Percentiles rank a stretch among this genome's conserved stretches.
Evolutionary conservation across 2,888 invertebrate species (phyloP).

Genomic region (Hemaris fuciformis): DNA sequence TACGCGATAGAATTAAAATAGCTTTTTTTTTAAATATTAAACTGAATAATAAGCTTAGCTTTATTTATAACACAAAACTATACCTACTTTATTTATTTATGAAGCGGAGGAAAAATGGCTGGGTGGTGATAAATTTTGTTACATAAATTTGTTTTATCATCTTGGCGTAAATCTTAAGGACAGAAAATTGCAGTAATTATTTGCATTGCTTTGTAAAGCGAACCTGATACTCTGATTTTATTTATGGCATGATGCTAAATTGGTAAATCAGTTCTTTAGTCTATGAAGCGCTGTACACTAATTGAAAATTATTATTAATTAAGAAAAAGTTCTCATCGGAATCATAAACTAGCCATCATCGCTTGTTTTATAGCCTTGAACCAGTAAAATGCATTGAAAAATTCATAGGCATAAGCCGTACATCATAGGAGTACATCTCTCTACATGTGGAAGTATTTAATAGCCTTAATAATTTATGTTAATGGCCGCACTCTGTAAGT

Average conservation of each 20-base stretch:
- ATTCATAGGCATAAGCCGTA: background rate
- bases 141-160: too few relatives aligned
- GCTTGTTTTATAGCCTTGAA: background rate
- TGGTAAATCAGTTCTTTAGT: too few relatives aligned
- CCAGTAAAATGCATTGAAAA: background rate
- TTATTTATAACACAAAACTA: background rate
- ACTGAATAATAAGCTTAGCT: background rate
- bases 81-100: background rate
- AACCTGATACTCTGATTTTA: too few relatives aligned
- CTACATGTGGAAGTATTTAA: background rate
- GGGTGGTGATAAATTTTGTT: background rate
- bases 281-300: too few relatives aligned
- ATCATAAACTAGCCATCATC: background rate
- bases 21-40: conserved; percentile 23
- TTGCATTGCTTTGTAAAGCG: too few relatives aligned
- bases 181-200: too few relatives aligned
- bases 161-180: too few relatives aligned
- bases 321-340: background rate
- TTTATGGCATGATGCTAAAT: too few relatives aligned
- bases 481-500: background rate
- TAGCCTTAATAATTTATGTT: conserved; percentile 3
- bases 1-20: conserved; percentile 33
- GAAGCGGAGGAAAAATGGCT: background rate
- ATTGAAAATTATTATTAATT: too few relatives aligned
- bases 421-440: background rate